Conservation (phyloP, 53 echinoderm and acorn worm species). For the Stichopus horrens region DNA sequence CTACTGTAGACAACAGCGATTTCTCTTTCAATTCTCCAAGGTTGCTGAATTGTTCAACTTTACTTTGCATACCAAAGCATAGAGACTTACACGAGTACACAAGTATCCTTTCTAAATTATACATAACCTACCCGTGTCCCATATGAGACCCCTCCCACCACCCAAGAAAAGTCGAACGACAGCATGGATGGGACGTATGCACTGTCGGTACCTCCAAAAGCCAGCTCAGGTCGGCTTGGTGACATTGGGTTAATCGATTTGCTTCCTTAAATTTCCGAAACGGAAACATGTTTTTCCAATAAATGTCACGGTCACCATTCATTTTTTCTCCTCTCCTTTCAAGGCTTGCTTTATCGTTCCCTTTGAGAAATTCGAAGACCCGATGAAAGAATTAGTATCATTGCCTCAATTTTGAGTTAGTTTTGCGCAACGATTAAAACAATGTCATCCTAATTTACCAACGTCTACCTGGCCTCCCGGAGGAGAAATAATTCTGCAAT, state of each 20-base stretch:
- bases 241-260: neutral
- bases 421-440: neutral
- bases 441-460: constrained; percentile 18
- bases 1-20: too few species aligned
- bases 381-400: constrained; percentile 13
- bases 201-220: too few species aligned
- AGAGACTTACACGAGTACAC: too few species aligned
- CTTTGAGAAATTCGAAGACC: constrained; percentile 22
- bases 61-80: too few species aligned
- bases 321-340: neutral
- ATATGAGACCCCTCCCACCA: too few species aligned
- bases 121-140: too few species aligned
- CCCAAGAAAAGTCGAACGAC: too few species aligned
- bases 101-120: too few species aligned
- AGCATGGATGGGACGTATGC: too few species aligned
- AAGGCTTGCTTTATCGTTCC: constrained; percentile 11
- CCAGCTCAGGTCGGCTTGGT: too few species aligned
- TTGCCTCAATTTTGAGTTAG: neutral
- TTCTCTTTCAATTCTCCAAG: too few species aligned
- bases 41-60: too few species aligned
- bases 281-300: neutral
- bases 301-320: constrained; percentile 32
- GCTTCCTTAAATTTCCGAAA: neutral
- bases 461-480: constrained; percentile 21
- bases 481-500: constrained; percentile 36